Base-by-base conservation (phyloP, 2,797 vertebrate genomes). In the Argya squamiceps region DNA sequence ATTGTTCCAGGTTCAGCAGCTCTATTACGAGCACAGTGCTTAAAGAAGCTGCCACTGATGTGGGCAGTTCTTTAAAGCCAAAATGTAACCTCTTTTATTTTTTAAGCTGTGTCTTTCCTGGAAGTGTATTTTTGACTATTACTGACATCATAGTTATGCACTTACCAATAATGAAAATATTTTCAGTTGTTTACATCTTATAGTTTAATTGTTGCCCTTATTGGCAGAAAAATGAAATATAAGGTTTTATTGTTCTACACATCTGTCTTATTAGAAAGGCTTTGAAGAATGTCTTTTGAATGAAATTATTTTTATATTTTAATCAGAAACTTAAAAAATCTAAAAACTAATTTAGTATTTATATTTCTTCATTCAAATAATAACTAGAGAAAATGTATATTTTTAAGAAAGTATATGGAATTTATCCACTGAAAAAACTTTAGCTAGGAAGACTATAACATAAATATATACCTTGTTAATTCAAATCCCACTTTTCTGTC, bases 61-160 rank as follows among this genome's bases (percentile, higher is more conserved):
- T 96, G 96, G 95, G 89, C 52, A 79, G 65, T 56, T 84, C 53
- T 69, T 93, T 73, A 84, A 94, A 82, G 89, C n/a, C 70, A 84
- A 84, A 95, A 55, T 47, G 36, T 4, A 84, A 46, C 47, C 79
- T 81, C 41, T 81, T 52, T 44, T 88, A 80, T n/a, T 73, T 95
- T 94, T 93, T 37, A 88, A 80, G 64, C 70, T 43, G 9, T 59
- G 70, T 76, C 41, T 93, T 94, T 95, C 92, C 65, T 95, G 84
- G 19, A 90, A 63, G 49, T 20, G 18, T 89, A 78, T 96, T 52
- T 92, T 92, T 86, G 62, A 81, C 13, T 93, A 76, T 84, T 78
- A 71, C 68, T 94, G 43, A 23, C 63, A 52, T 79, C 80, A 76
- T 77, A 74, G 49, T 64, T 64, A 68, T 36, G 67, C 0, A 5